These are phyloP conservation scores for Gonatopus flavifemur DNA, from an alignment of 1,140 invertebrate species.

Conservation along the genomic window DNA sequence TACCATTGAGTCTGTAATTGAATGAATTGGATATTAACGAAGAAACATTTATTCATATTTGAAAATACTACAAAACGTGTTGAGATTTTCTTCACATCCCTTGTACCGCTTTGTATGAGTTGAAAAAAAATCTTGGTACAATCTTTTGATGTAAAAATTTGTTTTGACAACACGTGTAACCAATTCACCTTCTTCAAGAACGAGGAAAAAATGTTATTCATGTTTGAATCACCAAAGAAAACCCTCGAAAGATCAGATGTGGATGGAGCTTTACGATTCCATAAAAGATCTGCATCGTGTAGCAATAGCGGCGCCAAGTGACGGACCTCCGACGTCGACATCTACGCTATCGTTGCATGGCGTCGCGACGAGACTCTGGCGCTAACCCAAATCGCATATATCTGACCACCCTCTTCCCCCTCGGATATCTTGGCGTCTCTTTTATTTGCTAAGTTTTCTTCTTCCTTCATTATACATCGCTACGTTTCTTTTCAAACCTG, in stretches of 20 bases:
- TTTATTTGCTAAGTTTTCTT: conserved; percentile 1
- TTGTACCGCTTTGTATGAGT: no score
- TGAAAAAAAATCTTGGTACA: no score
- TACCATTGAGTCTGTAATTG: no score
- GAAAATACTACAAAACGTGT: no score
- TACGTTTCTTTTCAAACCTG: neutral
- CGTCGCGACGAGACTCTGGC: conserved; percentile 22
- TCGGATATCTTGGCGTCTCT: neutral
- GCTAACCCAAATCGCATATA: conserved; percentile 39
- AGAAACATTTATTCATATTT: no score
- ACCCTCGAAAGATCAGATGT: conserved; percentile 8
- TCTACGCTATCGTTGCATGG: conserved; percentile 4
- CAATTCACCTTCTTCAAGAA: no score
- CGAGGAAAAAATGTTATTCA: neutral
- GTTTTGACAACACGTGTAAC: no score
- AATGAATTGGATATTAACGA: no score
- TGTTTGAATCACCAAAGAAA: neutral
- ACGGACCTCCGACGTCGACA: conserved; percentile 25
- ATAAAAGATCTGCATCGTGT: conserved; percentile 12
- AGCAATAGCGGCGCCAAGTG: conserved; percentile 40
- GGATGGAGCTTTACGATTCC: conserved; percentile 23
- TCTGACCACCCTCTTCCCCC: conserved; percentile 11
- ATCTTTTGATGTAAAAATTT: no score
- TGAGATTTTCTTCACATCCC: no score
- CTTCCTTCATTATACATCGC: neutral